Percentiles rank a stretch among this genome's conserved stretches.
phyloP scores from a whole-genome alignment of 2,113 vertebrate genomes.

The Nansenia antarctica region DNA sequence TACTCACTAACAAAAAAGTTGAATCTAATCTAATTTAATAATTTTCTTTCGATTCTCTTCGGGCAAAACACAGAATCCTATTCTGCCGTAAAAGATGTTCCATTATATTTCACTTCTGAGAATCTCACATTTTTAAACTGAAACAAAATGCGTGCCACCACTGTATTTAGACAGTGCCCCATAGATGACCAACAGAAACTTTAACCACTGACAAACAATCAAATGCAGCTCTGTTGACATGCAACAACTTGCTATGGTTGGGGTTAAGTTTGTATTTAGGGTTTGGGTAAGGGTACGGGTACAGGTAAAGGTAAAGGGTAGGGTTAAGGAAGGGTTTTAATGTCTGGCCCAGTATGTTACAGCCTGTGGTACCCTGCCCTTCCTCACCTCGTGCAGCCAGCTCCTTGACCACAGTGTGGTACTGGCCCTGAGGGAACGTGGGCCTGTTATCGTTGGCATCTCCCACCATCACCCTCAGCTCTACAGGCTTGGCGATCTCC shows the following conservation, averaged over 20 bases:
- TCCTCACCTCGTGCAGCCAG: conserved; percentile 56
- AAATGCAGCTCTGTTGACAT: no score
- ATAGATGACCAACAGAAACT: no score
- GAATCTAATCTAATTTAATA: no score
- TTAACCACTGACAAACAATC: no score
- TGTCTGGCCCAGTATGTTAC: conserved; percentile 17
- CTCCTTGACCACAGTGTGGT: conserved; percentile 75
- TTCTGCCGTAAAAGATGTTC: neutral
- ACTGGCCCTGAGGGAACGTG: conserved; percentile 71
- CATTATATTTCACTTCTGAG: conserved; percentile 36
- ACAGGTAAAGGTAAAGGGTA: no score
- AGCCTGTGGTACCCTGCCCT: neutral
- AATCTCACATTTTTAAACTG: conserved; percentile 46
- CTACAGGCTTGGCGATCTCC: conserved; percentile 70
- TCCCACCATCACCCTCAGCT: conserved; percentile 69
- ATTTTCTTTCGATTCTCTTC: neutral
- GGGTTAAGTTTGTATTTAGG: no score
- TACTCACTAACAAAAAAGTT: no score
- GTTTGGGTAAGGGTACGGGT: no score
- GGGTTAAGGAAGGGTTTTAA: no score
- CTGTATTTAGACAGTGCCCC: no score
- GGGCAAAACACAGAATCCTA: neutral
- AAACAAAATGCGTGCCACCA: conserved; percentile 60
- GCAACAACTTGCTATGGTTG: no score
- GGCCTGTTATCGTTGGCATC: conserved; percentile 77